phyloP scores from a whole-genome alignment of 1,140 invertebrate species.

The Pachyrhynchus sulphureomaculatus region DNA sequence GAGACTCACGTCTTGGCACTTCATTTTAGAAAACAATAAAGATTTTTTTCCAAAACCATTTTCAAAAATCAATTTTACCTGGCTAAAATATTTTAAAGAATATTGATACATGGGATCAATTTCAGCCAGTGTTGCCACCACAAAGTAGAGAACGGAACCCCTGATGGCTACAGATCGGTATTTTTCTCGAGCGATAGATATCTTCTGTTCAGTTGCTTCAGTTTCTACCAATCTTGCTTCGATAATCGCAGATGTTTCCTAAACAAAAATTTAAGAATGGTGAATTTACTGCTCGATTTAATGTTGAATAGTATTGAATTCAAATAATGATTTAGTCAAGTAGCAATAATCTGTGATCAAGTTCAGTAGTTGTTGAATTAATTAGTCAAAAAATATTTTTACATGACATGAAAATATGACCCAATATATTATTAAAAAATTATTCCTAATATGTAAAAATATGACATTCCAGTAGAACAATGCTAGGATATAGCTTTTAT shows the following conservation, averaged over 20 bases:
- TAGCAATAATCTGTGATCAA: too few relatives aligned
- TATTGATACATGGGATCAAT: constrained; percentile 97
- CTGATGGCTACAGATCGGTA: constrained; percentile 82
- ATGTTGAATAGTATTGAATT: too few relatives aligned
- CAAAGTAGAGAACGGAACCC: constrained; percentile 89
- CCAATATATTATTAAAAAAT: too few relatives aligned
- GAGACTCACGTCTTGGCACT: too few relatives aligned
- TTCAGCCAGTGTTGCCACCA: constrained; percentile 81
- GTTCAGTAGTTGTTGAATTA: too few relatives aligned
- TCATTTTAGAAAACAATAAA: constrained; percentile 3
- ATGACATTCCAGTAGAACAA: too few relatives aligned
- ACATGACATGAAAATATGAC: too few relatives aligned
- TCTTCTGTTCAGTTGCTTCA: constrained; percentile 78
- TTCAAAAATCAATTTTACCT: constrained; percentile 52
- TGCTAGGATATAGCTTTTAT: too few relatives aligned
- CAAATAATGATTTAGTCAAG: too few relatives aligned
- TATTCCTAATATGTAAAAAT: too few relatives aligned
- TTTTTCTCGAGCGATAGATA: constrained; percentile 78
- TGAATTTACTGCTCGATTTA: background rate
- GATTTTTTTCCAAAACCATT: background rate
- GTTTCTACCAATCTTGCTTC: constrained; percentile 76
- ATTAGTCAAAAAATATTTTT: too few relatives aligned
- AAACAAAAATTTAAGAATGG: constrained; percentile 6
- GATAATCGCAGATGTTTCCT: constrained; percentile 82
- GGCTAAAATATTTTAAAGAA: constrained; percentile 85